Conservation (phyloP, 1,140 invertebrate genomes). For the Leptinotarsa defecta region DNA sequence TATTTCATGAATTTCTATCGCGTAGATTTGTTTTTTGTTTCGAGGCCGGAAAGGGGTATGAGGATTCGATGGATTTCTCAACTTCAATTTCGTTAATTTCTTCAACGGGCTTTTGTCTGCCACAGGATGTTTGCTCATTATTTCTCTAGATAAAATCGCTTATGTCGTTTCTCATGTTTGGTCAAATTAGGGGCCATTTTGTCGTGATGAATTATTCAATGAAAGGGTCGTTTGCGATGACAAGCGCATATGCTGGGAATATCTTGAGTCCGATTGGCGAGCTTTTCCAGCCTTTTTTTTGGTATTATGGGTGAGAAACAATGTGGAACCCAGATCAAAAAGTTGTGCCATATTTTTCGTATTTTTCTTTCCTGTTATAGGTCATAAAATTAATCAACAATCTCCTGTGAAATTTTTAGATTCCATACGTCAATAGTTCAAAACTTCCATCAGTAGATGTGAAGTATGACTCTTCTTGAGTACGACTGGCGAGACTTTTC, state of each 20-base stretch:
- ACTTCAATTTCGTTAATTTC: neutral
- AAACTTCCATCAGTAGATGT: too few species aligned
- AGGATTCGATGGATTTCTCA: neutral
- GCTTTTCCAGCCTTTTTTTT: neutral
- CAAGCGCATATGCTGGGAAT: neutral
- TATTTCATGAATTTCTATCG: constrained; percentile 35
- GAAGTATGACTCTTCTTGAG: too few species aligned
- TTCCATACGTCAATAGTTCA: too few species aligned
- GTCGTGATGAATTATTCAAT: neutral
- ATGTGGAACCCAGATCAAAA: neutral
- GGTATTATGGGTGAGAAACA: neutral
- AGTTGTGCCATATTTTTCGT: too few species aligned
- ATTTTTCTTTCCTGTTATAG: too few species aligned
- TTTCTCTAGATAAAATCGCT: neutral
- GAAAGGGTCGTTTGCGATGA: neutral
- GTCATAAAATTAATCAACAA: too few species aligned
- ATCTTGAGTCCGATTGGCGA: neutral
- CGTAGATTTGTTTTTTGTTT: constrained; percentile 37
- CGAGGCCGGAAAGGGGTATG: neutral
- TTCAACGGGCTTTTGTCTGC: neutral
- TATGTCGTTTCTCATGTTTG: neutral
- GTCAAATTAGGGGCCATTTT: neutral
- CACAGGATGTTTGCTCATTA: constrained; percentile 2
- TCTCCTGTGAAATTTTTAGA: too few species aligned
- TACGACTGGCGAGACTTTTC: too few species aligned